Evolutionary conservation across 1,140 invertebrate genomes (phyloP).

Genomic region (Phenacoccus solenopsis): DNA sequence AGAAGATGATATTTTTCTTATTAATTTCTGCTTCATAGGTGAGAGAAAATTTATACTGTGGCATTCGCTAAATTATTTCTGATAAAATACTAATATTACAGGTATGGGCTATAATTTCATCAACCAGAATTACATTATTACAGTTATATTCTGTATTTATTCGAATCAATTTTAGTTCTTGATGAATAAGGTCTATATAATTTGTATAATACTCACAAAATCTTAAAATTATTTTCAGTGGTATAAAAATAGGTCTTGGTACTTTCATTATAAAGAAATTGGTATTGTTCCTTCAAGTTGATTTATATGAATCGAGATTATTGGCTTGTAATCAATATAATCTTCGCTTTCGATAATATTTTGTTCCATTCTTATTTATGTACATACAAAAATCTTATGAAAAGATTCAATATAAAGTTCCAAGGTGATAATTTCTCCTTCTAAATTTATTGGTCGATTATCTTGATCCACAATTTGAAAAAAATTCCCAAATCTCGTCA

Average conservation of each 20-base stretch:
- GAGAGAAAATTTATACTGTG: too few species aligned
- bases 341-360: not conserved
- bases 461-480: conserved; percentile 8
- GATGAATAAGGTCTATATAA: too few species aligned
- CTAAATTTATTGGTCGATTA: not conserved
- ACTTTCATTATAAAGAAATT: not conserved
- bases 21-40: too few species aligned
- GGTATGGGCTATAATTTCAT: too few species aligned
- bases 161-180: too few species aligned
- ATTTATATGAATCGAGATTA: conserved; percentile 1
- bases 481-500: not conserved
- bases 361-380: conserved; percentile 4
- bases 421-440: not conserved
- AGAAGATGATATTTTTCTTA: too few species aligned
- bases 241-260: not conserved
- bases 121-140: too few species aligned
- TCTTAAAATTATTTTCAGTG: too few species aligned
- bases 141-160: too few species aligned
- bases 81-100: too few species aligned
- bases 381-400: not conserved
- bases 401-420: conserved; percentile 5
- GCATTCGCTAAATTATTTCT: too few species aligned
- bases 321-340: not conserved
- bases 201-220: too few species aligned
- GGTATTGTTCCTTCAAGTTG: not conserved